A percentile compares a stretch with the other conserved stretches of the same genome.
Conservation (phyloP, 2,888 invertebrate species). For the Drosophila kokeensis region DNA sequence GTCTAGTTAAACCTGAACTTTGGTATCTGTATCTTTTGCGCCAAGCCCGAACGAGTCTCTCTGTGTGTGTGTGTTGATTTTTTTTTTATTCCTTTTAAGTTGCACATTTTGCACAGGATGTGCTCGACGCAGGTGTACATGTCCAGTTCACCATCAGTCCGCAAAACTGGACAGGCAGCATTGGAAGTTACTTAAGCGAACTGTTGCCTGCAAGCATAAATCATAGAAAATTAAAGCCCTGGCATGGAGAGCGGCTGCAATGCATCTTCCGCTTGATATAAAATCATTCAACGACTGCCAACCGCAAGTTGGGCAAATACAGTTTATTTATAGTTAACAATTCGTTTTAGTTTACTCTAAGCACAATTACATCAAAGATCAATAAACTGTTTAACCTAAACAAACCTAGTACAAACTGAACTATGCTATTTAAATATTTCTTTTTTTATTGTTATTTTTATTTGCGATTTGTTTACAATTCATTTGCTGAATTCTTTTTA, state of each 20-base stretch:
- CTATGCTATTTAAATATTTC: background rate
- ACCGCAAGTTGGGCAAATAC: background rate
- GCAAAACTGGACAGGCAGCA: constrained; percentile 44
- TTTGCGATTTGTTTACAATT: background rate
- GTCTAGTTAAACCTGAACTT: constrained; percentile 79
- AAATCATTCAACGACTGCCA: constrained; percentile 48
- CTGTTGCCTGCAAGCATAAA: constrained; percentile 57
- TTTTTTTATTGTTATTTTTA: background rate
- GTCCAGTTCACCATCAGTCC: constrained; percentile 40
- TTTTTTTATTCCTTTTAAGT: constrained; percentile 16
- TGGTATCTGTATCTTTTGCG: constrained; percentile 53
- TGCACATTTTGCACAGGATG: constrained; percentile 68
- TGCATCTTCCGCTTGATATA: constrained; percentile 47
- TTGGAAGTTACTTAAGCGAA: constrained; percentile 59
- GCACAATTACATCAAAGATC: background rate
- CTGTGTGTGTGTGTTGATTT: constrained; percentile 16
- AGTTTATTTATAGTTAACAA: background rate
- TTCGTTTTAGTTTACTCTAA: background rate
- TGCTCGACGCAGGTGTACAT: constrained; percentile 73
- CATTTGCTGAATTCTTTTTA: background rate
- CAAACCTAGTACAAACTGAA: background rate
- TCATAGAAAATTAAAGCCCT: constrained; percentile 70
- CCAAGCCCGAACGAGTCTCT: constrained; percentile 22
- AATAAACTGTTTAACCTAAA: background rate
- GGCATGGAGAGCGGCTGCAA: constrained; percentile 17